These are phyloP conservation scores for Orientallactaga sibirica DNA, from an alignment of 2,797 vertebrate genomes.

Conservation along the genomic window DNA sequence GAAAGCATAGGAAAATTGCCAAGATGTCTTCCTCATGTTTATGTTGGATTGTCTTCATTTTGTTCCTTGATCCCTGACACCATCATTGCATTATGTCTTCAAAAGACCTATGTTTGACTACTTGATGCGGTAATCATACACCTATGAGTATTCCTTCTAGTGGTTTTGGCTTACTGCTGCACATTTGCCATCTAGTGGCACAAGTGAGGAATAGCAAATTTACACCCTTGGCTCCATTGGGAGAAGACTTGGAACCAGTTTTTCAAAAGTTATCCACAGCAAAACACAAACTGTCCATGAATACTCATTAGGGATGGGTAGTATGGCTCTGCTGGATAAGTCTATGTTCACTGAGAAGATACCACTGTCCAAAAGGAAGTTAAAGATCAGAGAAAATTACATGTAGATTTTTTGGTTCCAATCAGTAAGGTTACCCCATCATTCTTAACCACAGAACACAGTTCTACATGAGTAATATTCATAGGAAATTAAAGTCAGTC, in stretches of 20 bases:
- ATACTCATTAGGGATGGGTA: neutral
- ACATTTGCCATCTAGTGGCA: conserved; percentile 78
- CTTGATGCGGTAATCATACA: neutral
- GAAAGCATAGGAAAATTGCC: conserved; percentile 24
- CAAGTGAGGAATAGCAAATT: conserved; percentile 58
- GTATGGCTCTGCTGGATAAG: neutral
- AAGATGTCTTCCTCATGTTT: neutral
- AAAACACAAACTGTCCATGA: conserved; percentile 29
- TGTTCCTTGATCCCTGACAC: neutral
- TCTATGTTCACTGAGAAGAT: neutral
- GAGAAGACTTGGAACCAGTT: neutral
- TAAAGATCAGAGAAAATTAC: conserved; percentile 1
- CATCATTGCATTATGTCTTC: conserved; percentile 9
- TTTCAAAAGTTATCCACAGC: neutral
- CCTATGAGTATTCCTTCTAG: neutral
- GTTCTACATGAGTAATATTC: conserved; percentile 29
- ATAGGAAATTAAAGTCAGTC: neutral
- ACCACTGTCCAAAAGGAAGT: neutral
- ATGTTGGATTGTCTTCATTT: neutral
- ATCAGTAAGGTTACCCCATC: neutral
- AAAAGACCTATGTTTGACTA: conserved; percentile 31
- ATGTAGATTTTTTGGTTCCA: neutral
- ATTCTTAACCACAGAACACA: neutral
- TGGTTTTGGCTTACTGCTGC: conserved; percentile 55
- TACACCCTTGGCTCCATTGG: neutral